phyloP scores from a whole-genome alignment of 2,797 vertebrate species.

The Enoplosus armatus region DNA sequence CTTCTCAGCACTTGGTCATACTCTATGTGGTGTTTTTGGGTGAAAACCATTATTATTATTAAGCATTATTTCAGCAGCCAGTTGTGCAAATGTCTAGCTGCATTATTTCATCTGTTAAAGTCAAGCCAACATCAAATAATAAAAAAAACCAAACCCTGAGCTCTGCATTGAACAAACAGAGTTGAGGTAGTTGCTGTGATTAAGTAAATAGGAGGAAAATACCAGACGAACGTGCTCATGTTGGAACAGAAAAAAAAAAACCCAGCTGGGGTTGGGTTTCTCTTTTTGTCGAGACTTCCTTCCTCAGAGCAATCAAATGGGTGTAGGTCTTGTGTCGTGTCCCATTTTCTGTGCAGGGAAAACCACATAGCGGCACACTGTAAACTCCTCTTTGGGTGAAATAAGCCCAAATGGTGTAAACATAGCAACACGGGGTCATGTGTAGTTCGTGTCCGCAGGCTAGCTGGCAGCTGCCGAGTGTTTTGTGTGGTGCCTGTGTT shows the following conservation, averaged over 20 bases:
- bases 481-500: not conserved
- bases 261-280: conserved; percentile 36
- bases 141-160: not conserved
- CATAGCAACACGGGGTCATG: conserved; percentile 29
- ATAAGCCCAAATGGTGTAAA: conserved; percentile 41
- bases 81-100: not conserved
- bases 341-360: conserved; percentile 39
- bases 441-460: conserved; percentile 40
- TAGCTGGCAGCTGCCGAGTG: conserved; percentile 3
- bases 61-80: not conserved
- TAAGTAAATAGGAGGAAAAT: not conserved
- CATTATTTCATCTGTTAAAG: not conserved
- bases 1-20: not conserved
- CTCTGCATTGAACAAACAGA: not conserved
- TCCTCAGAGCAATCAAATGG: conserved; percentile 69
- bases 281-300: conserved; percentile 59
- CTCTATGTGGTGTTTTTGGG: not conserved
- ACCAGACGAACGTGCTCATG: conserved; percentile 32
- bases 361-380: conserved; percentile 36
- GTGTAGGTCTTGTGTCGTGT: conserved; percentile 57
- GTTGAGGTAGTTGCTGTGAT: not conserved
- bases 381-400: conserved; percentile 11
- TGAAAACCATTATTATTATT: too few species aligned
- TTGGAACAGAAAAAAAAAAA: conserved; percentile 30
- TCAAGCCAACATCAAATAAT: not conserved